phyloP scores from a whole-genome alignment of 2,113 vertebrate species.

The Pipra filicauda region DNA sequence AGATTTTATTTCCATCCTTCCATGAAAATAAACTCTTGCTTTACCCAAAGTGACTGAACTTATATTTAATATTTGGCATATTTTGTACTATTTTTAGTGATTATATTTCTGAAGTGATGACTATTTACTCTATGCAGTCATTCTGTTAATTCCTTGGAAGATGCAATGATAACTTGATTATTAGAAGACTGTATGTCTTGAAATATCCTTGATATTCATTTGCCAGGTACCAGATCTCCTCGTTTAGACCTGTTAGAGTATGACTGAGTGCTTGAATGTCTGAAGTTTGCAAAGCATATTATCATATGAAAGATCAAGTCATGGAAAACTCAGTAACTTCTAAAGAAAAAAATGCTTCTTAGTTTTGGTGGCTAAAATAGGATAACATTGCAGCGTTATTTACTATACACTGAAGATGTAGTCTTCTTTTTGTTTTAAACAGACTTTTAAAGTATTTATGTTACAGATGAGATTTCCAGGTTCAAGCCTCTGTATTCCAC shows the following conservation, averaged over 20 bases:
- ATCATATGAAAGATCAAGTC: not conserved
- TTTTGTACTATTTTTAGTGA: too few relatives aligned
- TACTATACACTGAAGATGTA: not conserved
- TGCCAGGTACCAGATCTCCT: not conserved
- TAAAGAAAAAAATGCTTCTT: not conserved
- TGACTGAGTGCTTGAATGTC: not conserved
- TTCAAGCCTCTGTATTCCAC: not conserved
- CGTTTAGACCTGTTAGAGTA: not conserved
- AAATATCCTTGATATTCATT: not conserved
- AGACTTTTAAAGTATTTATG: not conserved
- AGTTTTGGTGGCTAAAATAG: not conserved
- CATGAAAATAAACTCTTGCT: too few relatives aligned
- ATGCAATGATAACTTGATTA: not conserved
- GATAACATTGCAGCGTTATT: not conserved
- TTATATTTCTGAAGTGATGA: too few relatives aligned
- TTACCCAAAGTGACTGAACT: too few relatives aligned
- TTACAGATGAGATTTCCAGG: not conserved
- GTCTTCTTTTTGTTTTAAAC: not conserved
- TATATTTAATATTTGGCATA: too few relatives aligned
- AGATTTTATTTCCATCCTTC: not conserved
- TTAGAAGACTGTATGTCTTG: not conserved
- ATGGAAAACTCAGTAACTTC: not conserved
- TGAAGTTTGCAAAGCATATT: not conserved
- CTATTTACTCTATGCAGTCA: not conserved
- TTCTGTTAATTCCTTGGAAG: not conserved